These are phyloP conservation scores for Colostygia pectinataria DNA, from an alignment of 2,888 invertebrate species.

Conservation along the genomic window DNA sequence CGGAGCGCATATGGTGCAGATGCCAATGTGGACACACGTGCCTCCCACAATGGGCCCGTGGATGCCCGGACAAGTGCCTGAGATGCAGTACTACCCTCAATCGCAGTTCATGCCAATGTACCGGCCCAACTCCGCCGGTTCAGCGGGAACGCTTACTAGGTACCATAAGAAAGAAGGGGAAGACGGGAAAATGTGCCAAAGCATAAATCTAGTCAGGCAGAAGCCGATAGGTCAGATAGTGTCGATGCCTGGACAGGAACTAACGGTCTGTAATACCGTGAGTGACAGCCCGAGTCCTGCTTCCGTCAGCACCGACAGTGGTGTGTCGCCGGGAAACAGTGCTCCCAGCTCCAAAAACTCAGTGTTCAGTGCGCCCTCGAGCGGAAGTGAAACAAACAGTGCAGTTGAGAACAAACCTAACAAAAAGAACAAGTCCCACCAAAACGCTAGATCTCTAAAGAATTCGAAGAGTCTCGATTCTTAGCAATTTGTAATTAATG, in stretches of 20 bases:
- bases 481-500: constrained; percentile 77
- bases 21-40: constrained; percentile 74
- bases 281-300: constrained; percentile 75
- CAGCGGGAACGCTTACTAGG: constrained; percentile 74
- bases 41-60: constrained; percentile 68
- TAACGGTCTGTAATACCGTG: constrained; percentile 72
- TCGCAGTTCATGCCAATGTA: constrained; percentile 75
- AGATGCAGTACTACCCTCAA: constrained; percentile 76
- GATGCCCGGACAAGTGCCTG: constrained; percentile 64
- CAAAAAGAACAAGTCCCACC: constrained; percentile 65
- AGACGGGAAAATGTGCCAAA: constrained; percentile 76
- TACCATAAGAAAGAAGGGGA: constrained; percentile 68
- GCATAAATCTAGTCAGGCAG: constrained; percentile 78
- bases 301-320: constrained; percentile 73
- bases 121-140: constrained; percentile 73
- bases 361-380: constrained; percentile 57
- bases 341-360: constrained; percentile 69
- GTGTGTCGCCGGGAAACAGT: constrained; percentile 73
- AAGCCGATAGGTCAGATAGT: constrained; percentile 80
- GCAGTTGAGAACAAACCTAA: constrained; percentile 54
- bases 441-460: constrained; percentile 65
- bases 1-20: constrained; percentile 66
- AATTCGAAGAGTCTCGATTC: constrained; percentile 79
- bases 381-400: constrained; percentile 49
- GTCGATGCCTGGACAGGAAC: constrained; percentile 70